These are phyloP conservation scores for Tetraodon nigroviridis DNA, from an alignment of 2,113 vertebrate genomes.

Conservation along the genomic window DNA sequence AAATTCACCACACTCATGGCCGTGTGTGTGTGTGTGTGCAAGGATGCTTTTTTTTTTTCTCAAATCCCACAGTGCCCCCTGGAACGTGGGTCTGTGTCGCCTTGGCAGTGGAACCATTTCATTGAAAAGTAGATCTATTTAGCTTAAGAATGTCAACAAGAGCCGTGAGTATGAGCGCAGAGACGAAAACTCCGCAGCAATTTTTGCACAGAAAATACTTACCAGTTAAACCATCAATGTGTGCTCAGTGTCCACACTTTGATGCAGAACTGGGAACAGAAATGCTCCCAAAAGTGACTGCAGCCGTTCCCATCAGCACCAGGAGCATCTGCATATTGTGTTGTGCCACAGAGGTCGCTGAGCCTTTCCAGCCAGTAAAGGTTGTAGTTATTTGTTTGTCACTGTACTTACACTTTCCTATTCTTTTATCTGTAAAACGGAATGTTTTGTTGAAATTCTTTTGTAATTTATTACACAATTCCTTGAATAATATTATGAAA, in stretches of 20 bases:
- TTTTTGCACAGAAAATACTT: background rate
- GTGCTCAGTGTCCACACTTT: constrained; percentile 4
- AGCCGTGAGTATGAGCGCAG: constrained; percentile 1
- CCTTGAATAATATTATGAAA: background rate
- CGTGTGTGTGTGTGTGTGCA: constrained; percentile 10
- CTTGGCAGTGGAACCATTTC: constrained; percentile 28
- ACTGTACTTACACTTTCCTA: no score
- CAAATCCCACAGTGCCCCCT: constrained; percentile 31
- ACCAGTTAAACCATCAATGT: no score
- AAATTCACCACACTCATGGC: background rate
- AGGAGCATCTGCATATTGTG: constrained; percentile 26
- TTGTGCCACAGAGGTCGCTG: constrained; percentile 21
- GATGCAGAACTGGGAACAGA: constrained; percentile 3
- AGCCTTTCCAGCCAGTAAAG: constrained; percentile 6
- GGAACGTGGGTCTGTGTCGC: constrained; percentile 17
- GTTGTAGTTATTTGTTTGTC: no score
- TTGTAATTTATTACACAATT: background rate
- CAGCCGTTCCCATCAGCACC: background rate
- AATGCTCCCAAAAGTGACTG: background rate
- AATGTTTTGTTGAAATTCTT: no score
- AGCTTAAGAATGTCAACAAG: constrained; percentile 29
- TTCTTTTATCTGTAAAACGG: no score
- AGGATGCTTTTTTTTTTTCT: constrained; percentile 29
- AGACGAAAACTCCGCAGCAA: constrained; percentile 7
- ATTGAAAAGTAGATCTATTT: constrained; percentile 35